Evolutionary conservation across 2,888 invertebrate genomes (phyloP).

Genomic region (Clivina fossor): DNA sequence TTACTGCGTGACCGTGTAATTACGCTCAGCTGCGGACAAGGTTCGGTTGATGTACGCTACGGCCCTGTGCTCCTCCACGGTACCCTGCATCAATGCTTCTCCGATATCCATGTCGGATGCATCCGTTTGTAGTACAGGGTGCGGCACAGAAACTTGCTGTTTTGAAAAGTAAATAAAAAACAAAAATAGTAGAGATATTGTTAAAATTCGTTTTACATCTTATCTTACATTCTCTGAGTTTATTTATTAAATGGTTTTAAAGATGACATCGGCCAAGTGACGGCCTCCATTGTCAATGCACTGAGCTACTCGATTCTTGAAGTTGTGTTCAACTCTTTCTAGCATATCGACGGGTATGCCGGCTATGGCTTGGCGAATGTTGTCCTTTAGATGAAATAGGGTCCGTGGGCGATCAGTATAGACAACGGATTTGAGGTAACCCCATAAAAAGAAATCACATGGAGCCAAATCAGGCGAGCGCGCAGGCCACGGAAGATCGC

Average conservation of each 20-base stretch:
- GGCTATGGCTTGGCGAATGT: constrained; percentile 39
- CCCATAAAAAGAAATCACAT: constrained; percentile 24
- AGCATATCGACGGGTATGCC: constrained; percentile 36
- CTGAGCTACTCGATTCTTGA: constrained; percentile 37
- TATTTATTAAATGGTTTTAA: constrained; percentile 20
- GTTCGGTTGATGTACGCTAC: too few species aligned
- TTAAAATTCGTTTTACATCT: too few species aligned
- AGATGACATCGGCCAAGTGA: constrained; percentile 37
- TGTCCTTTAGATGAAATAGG: constrained; percentile 40
- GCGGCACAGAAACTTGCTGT: too few species aligned
- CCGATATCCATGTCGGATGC: too few species aligned
- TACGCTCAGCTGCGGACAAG: too few species aligned
- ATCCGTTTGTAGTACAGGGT: too few species aligned
- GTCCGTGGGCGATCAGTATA: constrained; percentile 28
- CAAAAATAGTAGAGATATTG: too few species aligned
- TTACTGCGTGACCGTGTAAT: too few species aligned
- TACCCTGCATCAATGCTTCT: too few species aligned
- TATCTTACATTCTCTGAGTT: too few species aligned
- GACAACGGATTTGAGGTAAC: constrained; percentile 10
- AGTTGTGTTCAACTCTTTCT: constrained; percentile 36
- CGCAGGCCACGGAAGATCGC: not conserved
- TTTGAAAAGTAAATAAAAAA: too few species aligned
- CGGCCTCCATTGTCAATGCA: constrained; percentile 36
- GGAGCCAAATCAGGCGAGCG: constrained; percentile 21
- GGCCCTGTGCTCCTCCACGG: too few species aligned